Conservation (phyloP, 2,888 invertebrate species). For the Ectropis crepuscularia region DNA sequence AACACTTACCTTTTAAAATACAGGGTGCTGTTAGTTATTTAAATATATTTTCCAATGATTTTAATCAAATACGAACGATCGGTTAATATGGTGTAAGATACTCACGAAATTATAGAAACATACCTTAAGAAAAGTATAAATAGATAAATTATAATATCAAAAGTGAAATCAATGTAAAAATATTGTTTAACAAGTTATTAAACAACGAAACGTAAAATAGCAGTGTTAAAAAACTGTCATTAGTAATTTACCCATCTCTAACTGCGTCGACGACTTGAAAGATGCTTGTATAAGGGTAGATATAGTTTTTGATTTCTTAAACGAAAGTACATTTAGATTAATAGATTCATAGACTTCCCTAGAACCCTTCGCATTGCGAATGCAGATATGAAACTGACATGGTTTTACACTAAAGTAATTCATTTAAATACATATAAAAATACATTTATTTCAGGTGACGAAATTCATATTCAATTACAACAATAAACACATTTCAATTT, state of each 20-base stretch:
- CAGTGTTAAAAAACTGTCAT: not conserved
- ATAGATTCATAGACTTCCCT: constrained; percentile 12
- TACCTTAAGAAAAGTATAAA: too few species aligned
- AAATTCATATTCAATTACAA: too few species aligned
- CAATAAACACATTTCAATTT: too few species aligned
- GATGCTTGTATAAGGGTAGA: constrained; percentile 1
- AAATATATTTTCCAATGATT: too few species aligned
- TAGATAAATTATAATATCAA: too few species aligned
- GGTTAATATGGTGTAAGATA: not conserved
- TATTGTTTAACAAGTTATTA: too few species aligned
- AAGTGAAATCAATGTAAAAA: too few species aligned
- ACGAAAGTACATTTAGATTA: not conserved
- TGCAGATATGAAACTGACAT: constrained; percentile 11
- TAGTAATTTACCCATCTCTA: not conserved
- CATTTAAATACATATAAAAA: constrained; percentile 26
- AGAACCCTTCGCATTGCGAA: constrained; percentile 22
- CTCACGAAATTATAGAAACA: not conserved
- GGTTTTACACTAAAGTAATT: constrained; percentile 1
- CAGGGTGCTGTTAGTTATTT: too few species aligned
- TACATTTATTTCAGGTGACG: not conserved
- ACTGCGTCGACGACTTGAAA: not conserved
- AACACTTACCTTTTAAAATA: too few species aligned
- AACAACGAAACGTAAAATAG: not conserved
- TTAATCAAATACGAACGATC: too few species aligned
- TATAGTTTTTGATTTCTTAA: constrained; percentile 9